phyloP scores from a whole-genome alignment of 2,797 vertebrate species.

The Ctenochaetus hawaiiensis region DNA sequence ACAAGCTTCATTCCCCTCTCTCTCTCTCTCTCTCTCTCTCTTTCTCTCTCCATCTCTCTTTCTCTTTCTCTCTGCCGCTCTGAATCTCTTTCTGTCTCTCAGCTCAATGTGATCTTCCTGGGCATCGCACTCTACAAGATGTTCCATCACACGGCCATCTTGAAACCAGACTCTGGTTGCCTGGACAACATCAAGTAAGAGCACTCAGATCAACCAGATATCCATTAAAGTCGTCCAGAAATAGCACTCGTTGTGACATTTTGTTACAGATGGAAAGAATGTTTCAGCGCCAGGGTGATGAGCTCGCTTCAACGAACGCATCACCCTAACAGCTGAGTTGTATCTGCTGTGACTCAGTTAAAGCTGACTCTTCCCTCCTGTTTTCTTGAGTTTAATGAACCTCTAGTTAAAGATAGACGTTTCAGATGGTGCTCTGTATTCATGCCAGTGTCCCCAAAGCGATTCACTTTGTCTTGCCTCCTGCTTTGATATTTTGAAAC shows the following conservation, averaged over 20 bases:
- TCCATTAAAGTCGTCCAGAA: constrained; percentile 64
- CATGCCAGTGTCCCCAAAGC: constrained; percentile 16
- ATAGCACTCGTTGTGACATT: constrained; percentile 47
- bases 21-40: constrained; percentile 7
- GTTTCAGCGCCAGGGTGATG: constrained; percentile 22
- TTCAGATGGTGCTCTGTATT: constrained; percentile 42
- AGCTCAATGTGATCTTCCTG: constrained; percentile 99
- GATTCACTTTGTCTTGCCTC: constrained; percentile 24
- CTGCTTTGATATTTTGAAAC: constrained; percentile 60
- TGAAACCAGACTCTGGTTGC: constrained; percentile 98
- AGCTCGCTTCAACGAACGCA: constrained; percentile 8
- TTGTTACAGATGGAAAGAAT: constrained; percentile 43
- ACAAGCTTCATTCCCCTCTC: constrained; percentile 26
- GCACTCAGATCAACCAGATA: constrained; percentile 58
- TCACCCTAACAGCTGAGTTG: constrained; percentile 7
- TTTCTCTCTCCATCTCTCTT: not conserved
- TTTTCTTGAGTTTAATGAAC: constrained; percentile 34
- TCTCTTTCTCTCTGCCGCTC: constrained; percentile 24
- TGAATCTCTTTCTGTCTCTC: constrained; percentile 46
- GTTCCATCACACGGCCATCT: constrained; percentile 98
- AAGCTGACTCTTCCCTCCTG: constrained; percentile 1
- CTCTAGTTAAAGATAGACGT: constrained; percentile 16
- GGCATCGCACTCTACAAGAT: constrained; percentile 99
- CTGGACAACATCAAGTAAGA: constrained; percentile 99
- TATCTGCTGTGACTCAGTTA: not conserved